phyloP scores from a whole-genome alignment of 2,113 vertebrate genomes.

The Addax nasomaculatus region DNA sequence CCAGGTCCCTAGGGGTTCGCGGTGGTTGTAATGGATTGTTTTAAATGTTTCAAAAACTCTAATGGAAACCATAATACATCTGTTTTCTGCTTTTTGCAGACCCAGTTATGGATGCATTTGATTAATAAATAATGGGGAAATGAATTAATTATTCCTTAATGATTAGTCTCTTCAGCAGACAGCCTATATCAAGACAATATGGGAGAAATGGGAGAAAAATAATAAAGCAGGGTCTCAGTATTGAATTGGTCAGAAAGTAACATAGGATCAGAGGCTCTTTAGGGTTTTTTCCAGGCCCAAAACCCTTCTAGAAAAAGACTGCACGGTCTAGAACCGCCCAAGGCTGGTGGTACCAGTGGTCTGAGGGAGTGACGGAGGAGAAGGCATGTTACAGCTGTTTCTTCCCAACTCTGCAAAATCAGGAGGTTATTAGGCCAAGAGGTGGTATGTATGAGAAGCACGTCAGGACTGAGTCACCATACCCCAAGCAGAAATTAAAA shows the following conservation, averaged over 20 bases:
- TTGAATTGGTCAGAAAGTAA: not conserved
- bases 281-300: not conserved
- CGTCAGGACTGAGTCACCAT: not conserved
- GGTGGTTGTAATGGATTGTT: conserved; percentile 32
- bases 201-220: not conserved
- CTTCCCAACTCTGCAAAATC: not conserved
- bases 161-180: conserved; percentile 42
- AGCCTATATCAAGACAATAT: not conserved
- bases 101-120: conserved; percentile 22
- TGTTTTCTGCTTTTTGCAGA: conserved; percentile 40
- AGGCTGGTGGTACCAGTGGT: not conserved
- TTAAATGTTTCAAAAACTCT: conserved; percentile 53
- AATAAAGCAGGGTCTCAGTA: not conserved
- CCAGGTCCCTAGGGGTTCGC: not conserved
- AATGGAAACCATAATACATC: conserved; percentile 59
- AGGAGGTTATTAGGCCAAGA: not conserved
- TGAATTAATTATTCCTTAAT: conserved; percentile 64
- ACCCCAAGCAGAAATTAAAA: not conserved
- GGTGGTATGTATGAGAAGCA: not conserved
- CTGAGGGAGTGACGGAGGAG: fast-evolving
- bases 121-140: conserved; percentile 67
- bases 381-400: not conserved
- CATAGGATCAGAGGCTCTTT: not conserved
- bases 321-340: not conserved
- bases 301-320: not conserved